These are phyloP conservation scores for Zeuzera pyrina DNA, from an alignment of 2,888 invertebrate genomes.

Conservation along the genomic window DNA sequence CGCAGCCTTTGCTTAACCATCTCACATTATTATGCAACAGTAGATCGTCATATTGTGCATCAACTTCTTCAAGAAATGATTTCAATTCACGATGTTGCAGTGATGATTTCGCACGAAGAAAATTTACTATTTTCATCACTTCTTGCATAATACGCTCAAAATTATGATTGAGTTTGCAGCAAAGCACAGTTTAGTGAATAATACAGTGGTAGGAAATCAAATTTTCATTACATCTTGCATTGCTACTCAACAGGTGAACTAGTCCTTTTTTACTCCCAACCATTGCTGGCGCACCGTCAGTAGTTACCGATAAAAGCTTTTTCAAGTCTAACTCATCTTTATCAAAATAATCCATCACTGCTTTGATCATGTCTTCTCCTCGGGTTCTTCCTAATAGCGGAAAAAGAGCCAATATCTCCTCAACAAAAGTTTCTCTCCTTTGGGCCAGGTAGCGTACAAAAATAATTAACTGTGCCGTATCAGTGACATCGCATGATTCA, in stretches of 20 bases:
- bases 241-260: conserved; percentile 9
- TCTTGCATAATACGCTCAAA: not conserved
- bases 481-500: conserved; percentile 17
- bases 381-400: conserved; percentile 14
- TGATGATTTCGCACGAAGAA: conserved; percentile 9
- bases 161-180: conserved; percentile 4
- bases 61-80: too few species aligned
- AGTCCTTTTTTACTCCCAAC: conserved; percentile 9
- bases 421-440: conserved; percentile 12
- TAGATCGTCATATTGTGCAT: too few species aligned
- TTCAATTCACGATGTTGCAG: too few species aligned
- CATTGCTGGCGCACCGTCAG: conserved; percentile 4
- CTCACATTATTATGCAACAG: too few species aligned
- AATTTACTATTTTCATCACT: conserved; percentile 13
- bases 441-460: conserved; percentile 16
- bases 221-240: conserved; percentile 9
- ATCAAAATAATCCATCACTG: conserved; percentile 11
- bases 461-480: conserved; percentile 16
- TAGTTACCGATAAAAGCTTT: conserved; percentile 11
- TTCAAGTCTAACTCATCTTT: conserved; percentile 7
- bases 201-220: conserved; percentile 14
- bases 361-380: not conserved
- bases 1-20: too few species aligned
- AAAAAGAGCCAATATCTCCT: conserved; percentile 12
- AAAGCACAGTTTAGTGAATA: conserved; percentile 11